A percentile compares a stretch with the other conserved stretches of the same genome.
phyloP scores from a whole-genome alignment of 2,113 vertebrate genomes.

The Myrmecophaga tridactyla region DNA sequence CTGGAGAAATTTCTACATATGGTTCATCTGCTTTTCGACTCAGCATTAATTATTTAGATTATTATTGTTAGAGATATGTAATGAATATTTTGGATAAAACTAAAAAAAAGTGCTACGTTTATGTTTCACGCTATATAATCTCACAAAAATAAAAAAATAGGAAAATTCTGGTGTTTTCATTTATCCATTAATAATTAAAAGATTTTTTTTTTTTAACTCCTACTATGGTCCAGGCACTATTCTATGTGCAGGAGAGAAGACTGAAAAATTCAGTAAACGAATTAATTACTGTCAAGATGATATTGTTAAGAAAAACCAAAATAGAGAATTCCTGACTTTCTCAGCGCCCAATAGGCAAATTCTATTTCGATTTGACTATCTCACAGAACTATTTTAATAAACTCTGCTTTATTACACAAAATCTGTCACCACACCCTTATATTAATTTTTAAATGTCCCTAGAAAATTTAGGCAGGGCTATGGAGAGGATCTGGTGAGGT shows the following conservation, averaged over 20 bases:
- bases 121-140: background rate
- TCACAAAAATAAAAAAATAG: conserved; percentile 5
- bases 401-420: background rate
- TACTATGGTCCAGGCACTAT: background rate
- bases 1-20: conserved; percentile 7
- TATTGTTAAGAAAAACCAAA: conserved; percentile 11
- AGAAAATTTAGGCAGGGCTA: background rate
- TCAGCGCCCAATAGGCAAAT: background rate
- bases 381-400: background rate
- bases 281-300: background rate
- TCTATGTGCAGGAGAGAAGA: background rate
- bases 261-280: conserved; percentile 8
- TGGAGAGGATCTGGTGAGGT: background rate
- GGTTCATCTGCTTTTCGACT: background rate
- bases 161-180: background rate
- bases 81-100: background rate
- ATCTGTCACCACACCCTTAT: background rate
- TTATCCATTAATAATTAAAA: conserved; percentile 2
- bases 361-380: background rate
- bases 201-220: background rate
- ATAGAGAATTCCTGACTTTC: background rate
- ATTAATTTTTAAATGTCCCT: conserved; percentile 44
- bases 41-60: background rate
- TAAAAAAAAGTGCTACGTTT: background rate
- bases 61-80: background rate